These are phyloP conservation scores for Danionella cerebrum DNA, from an alignment of 2,113 vertebrate species.

Conservation along the genomic window DNA sequence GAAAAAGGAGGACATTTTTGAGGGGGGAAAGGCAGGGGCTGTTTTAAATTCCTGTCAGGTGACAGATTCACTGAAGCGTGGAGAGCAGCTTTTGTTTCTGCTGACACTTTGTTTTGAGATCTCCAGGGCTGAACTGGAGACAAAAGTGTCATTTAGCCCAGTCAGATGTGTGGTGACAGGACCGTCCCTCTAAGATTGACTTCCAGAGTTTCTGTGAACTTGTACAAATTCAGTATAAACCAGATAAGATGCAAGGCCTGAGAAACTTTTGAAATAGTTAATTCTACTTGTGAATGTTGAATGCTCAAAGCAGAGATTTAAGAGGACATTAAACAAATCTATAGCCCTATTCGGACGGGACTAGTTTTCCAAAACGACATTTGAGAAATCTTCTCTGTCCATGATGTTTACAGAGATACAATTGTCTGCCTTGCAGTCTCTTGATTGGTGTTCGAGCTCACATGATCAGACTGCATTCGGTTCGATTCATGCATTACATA, in stretches of 20 bases:
- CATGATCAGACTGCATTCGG: too few relatives aligned
- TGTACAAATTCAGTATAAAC: neutral
- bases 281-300: too few relatives aligned
- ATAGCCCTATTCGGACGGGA: too few relatives aligned
- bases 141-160: slow-evolving; percentile 19
- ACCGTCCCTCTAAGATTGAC: slow-evolving; percentile 19
- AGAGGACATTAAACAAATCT: too few relatives aligned
- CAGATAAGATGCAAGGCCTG: neutral
- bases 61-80: slow-evolving; percentile 18
- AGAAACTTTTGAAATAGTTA: neutral
- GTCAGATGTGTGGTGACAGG: slow-evolving; percentile 9
- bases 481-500: too few relatives aligned
- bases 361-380: too few relatives aligned
- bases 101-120: slow-evolving; percentile 23
- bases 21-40: neutral
- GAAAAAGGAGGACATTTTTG: neutral
- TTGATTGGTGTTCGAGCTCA: too few relatives aligned
- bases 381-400: too few relatives aligned
- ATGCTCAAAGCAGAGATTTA: too few relatives aligned
- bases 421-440: too few relatives aligned
- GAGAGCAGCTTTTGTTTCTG: slow-evolving; percentile 23
- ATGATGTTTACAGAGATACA: too few relatives aligned
- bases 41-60: slow-evolving; percentile 35
- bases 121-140: slow-evolving; percentile 8
- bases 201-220: neutral